These are phyloP conservation scores for Luffia ferchaultella DNA, from an alignment of 2,888 invertebrate species.

Conservation along the genomic window DNA sequence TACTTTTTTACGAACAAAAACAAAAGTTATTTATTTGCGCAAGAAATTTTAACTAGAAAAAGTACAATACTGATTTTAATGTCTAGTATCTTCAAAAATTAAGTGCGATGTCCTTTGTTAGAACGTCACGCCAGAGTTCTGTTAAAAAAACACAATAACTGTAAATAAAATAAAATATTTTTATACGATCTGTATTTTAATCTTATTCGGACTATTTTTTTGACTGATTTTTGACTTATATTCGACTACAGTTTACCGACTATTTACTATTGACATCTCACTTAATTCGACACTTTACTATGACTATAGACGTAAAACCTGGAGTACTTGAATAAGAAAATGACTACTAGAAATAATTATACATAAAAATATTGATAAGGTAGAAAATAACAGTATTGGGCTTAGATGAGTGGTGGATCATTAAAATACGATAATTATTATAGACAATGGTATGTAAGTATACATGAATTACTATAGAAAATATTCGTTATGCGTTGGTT, in stretches of 20 bases:
- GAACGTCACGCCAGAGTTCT: slow-evolving; percentile 17
- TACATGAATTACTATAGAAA: too few relatives aligned
- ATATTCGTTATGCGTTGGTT: too few relatives aligned
- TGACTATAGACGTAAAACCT: slow-evolving; percentile 12
- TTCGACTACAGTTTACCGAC: slow-evolving; percentile 9
- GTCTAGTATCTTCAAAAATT: slow-evolving; percentile 21
- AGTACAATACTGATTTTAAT: slow-evolving; percentile 4
- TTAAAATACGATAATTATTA: too few relatives aligned
- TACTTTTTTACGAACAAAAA: slow-evolving; percentile 13
- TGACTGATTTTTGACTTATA: slow-evolving; percentile 6
- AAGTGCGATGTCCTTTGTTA: slow-evolving; percentile 55
- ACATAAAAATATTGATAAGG: neutral
- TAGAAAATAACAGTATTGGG: too few relatives aligned
- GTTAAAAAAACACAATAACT: slow-evolving; percentile 24
- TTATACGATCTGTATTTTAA: slow-evolving; percentile 22
- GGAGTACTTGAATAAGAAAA: neutral
- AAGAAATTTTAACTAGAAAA: slow-evolving; percentile 4
- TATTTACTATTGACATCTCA: slow-evolving; percentile 43
- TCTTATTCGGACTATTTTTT: slow-evolving; percentile 14
- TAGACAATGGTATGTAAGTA: too few relatives aligned
- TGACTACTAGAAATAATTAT: too few relatives aligned
- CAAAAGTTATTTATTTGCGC: slow-evolving; percentile 27
- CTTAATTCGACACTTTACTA: slow-evolving; percentile 35
- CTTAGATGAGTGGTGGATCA: too few relatives aligned
- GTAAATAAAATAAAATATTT: slow-evolving; percentile 34